phyloP scores from a whole-genome alignment of 2,113 vertebrate genomes.

The Hyperopisus bebe region DNA sequence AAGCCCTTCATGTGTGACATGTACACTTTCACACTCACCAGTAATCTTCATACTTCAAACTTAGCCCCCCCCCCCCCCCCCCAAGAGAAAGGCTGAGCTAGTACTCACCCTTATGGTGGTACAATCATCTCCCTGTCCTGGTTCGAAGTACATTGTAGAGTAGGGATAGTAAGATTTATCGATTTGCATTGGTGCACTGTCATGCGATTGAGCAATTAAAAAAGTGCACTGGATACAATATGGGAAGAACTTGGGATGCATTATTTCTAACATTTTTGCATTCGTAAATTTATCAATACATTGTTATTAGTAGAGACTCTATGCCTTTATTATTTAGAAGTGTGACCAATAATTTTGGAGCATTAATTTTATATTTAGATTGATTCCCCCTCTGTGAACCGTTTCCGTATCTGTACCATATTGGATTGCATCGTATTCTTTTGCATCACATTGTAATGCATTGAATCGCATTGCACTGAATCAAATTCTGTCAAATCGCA shows the following conservation, averaged over 20 bases:
- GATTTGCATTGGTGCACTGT: background rate
- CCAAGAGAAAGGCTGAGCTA: too few species aligned
- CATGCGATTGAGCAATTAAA: background rate
- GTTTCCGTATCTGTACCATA: background rate
- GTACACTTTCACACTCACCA: background rate
- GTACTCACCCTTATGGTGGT: too few species aligned
- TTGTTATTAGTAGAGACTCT: background rate
- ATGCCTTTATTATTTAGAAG: background rate
- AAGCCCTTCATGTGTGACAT: background rate
- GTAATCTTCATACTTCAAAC: too few species aligned
- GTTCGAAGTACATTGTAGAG: too few species aligned
- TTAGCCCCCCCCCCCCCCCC: too few species aligned
- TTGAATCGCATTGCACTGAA: background rate
- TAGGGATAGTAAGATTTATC: background rate
- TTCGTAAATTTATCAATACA: background rate
- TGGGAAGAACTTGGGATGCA: background rate
- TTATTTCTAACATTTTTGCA: background rate
- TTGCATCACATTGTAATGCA: background rate
- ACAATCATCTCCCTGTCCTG: too few species aligned
- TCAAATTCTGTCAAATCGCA: background rate
- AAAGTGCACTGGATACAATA: background rate
- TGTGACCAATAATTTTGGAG: background rate
- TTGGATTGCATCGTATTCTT: background rate
- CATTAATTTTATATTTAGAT: background rate
- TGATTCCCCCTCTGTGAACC: background rate